Conservation (phyloP, 2,113 vertebrate genomes). For the Pelecanoides urinatrix region DNA sequence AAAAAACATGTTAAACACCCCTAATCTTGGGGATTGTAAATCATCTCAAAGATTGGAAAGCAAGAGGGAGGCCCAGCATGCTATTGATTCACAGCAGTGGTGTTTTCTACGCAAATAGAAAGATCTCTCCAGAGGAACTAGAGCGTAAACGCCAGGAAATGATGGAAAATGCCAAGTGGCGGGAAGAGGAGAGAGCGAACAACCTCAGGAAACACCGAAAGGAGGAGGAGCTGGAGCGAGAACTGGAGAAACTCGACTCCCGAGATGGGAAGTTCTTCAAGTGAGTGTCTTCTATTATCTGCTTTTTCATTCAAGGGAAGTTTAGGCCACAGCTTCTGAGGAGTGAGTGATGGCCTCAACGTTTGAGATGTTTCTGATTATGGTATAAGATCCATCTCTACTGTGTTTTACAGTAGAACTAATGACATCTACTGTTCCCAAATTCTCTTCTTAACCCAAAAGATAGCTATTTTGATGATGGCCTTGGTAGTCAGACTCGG, state of each 20-base stretch:
- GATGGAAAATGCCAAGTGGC: slow-evolving; percentile 89
- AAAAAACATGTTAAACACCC: neutral
- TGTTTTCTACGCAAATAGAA: slow-evolving; percentile 67
- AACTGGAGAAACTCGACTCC: slow-evolving; percentile 70
- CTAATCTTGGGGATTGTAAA: accelerated
- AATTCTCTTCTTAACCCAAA: too few relatives aligned
- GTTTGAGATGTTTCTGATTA: accelerated
- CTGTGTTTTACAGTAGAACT: neutral
- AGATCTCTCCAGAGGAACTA: slow-evolving; percentile 86
- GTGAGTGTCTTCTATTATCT: slow-evolving; percentile 69
- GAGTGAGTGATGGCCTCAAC: accelerated
- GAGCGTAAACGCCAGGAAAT: slow-evolving; percentile 86
- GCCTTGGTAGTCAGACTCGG: neutral
- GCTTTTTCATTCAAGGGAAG: neutral
- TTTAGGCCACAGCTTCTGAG: too few relatives aligned
- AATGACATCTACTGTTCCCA: neutral
- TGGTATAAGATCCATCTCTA: accelerated
- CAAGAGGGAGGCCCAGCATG: accelerated
- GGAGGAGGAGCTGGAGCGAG: slow-evolving; percentile 84
- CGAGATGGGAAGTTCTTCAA: slow-evolving; percentile 86
- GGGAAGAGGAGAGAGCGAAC: slow-evolving; percentile 85
- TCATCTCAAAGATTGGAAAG: neutral
- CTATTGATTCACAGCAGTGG: accelerated
- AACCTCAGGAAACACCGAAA: slow-evolving; percentile 82
- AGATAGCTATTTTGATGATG: accelerated